Evolutionary conservation across 2,888 invertebrate genomes (phyloP).

Genomic region (Salticus scenicus): DNA sequence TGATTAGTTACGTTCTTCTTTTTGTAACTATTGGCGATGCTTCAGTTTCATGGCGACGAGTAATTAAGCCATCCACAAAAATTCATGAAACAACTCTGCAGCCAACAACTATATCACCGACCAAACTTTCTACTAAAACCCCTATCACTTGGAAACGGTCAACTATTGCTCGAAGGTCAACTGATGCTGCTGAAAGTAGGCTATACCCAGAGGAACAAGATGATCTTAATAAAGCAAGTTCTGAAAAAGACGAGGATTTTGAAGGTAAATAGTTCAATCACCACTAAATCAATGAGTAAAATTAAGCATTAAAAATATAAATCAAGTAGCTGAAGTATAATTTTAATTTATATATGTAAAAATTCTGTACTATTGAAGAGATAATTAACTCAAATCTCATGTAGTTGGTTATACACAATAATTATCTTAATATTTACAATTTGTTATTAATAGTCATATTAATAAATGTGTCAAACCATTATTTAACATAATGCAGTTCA

Average conservation of each 20-base stretch:
- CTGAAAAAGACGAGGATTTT: constrained; percentile 24
- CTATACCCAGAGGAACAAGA: constrained; percentile 1
- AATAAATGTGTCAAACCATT: too few relatives aligned
- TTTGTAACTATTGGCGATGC: constrained; percentile 20
- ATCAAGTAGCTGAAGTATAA: too few relatives aligned
- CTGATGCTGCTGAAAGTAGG: constrained; percentile 6
- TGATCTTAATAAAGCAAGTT: constrained; percentile 35
- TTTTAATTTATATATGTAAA: too few relatives aligned
- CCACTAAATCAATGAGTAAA: too few relatives aligned
- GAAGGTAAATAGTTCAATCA: too few relatives aligned
- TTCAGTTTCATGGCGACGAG: constrained; percentile 42
- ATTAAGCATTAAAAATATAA: too few relatives aligned
- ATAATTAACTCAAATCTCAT: too few relatives aligned
- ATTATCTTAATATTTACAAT: too few relatives aligned
- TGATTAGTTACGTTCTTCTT: neutral
- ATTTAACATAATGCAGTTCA: too few relatives aligned
- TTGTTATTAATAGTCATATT: too few relatives aligned
- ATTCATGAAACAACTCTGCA: neutral
- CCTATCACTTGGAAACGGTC: constrained; percentile 51
- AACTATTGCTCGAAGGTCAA: constrained; percentile 40
- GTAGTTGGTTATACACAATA: too few relatives aligned
- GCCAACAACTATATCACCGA: neutral
- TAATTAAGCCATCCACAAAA: neutral
- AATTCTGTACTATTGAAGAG: too few relatives aligned
- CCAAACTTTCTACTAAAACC: constrained; percentile 18